Conservation (phyloP, 2,888 invertebrate species). For the Ophion slaviceki region DNA sequence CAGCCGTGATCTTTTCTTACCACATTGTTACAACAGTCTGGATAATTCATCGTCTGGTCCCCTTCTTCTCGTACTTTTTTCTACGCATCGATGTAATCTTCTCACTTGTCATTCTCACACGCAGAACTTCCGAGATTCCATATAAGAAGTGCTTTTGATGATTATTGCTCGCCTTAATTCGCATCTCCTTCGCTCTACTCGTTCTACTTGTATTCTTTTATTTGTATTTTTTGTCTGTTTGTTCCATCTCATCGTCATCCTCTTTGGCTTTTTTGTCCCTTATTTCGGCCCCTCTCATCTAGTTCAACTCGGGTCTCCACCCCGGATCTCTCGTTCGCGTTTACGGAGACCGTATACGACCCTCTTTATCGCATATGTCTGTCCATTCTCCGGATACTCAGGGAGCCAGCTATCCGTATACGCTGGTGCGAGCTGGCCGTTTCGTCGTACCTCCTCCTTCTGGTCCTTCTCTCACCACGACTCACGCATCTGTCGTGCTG, state of each 20-base stretch:
- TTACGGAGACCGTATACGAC: conserved; percentile 66
- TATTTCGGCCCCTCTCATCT: conserved; percentile 53
- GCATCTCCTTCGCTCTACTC: conserved; percentile 27
- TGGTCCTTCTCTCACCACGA: conserved; percentile 42
- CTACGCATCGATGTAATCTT: conserved; percentile 20
- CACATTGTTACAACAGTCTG: conserved; percentile 44
- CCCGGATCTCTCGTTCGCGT: conserved; percentile 58
- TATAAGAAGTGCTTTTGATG: conserved; percentile 57
- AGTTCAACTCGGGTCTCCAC: conserved; percentile 46
- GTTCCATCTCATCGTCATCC: conserved; percentile 22
- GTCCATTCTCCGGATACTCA: conserved; percentile 59
- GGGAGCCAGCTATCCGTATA: conserved; percentile 1
- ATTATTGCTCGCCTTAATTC: conserved; percentile 62
- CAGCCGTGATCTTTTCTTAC: conserved; percentile 27
- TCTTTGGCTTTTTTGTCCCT: conserved; percentile 41
- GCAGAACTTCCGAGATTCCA: conserved; percentile 55
- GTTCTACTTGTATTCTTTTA: conserved; percentile 22
- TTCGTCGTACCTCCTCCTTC: conserved; percentile 39
- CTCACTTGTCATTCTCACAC: conserved; percentile 23
- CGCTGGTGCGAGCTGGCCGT: conserved; percentile 13
- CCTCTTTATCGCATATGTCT: conserved; percentile 68
- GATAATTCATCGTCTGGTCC: conserved; percentile 18
- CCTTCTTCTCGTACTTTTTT: conserved; percentile 20
- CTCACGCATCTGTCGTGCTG: conserved; percentile 60
- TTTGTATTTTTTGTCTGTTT: neutral